Evolutionary conservation across 2,113 vertebrate species (phyloP).

Genomic region (Isurus oxyrinchus): DNA sequence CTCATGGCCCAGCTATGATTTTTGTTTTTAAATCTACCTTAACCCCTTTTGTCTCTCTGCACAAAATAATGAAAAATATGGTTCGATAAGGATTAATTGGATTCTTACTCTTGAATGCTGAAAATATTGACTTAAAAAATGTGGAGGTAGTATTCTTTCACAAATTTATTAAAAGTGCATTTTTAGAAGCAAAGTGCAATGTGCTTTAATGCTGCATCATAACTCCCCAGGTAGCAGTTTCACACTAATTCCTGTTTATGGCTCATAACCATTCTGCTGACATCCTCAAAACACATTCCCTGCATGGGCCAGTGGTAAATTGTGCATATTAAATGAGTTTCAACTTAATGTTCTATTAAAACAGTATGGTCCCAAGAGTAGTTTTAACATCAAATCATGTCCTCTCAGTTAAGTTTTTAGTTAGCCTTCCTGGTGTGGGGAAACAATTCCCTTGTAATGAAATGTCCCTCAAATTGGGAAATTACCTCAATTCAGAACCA

Average conservation of each 20-base stretch:
- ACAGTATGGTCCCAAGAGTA: constrained; percentile 58
- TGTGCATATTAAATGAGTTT: constrained; percentile 59
- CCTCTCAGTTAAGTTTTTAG: constrained; percentile 59
- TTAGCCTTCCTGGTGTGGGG: constrained; percentile 54
- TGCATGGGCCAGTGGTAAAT: constrained; percentile 56
- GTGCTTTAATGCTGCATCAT: background rate
- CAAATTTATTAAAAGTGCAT: background rate
- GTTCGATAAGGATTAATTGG: background rate
- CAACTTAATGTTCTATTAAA: constrained; percentile 62
- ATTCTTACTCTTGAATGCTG: background rate
- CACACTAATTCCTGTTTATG: constrained; percentile 55
- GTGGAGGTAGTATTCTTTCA: background rate
- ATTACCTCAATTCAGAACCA: constrained; percentile 50
- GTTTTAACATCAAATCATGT: constrained; percentile 58
- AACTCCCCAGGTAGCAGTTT: background rate
- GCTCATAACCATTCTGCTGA: constrained; percentile 57
- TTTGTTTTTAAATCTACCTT: background rate
- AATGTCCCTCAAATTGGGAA: constrained; percentile 55
- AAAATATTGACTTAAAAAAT: background rate
- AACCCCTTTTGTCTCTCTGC: background rate
- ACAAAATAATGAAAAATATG: background rate
- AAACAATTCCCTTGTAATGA: constrained; percentile 61
- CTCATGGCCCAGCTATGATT: background rate
- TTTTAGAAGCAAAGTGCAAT: constrained; percentile 10
- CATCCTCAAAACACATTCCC: constrained; percentile 54